Evolutionary conservation across 2,888 invertebrate species (phyloP).

Genomic region (Patella pellucida): DNA sequence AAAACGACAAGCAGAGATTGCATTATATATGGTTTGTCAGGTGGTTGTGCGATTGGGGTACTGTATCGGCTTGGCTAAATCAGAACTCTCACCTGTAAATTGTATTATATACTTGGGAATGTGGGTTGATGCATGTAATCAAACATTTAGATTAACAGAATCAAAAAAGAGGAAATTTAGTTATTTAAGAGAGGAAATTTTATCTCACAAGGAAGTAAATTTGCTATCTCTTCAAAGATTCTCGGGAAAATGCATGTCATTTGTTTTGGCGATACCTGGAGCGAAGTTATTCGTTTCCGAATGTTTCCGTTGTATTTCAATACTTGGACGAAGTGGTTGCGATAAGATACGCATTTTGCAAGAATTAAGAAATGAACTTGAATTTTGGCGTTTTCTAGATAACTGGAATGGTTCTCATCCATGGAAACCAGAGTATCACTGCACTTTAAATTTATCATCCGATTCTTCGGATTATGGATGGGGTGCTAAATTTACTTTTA

Average conservation of each 20-base stretch:
- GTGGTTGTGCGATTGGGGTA: neutral
- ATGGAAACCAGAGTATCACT: neutral
- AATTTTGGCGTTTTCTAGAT: slow-evolving; percentile 1
- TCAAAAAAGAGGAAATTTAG: too few species aligned
- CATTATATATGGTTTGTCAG: neutral
- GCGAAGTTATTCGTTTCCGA: neutral
- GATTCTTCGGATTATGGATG: neutral
- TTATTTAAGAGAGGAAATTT: too few species aligned
- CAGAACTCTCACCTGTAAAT: neutral
- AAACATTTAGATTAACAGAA: neutral
- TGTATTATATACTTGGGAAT: neutral
- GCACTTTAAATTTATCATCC: neutral
- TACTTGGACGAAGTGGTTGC: neutral
- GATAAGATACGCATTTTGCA: neutral
- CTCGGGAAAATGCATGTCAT: neutral
- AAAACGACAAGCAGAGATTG: neutral
- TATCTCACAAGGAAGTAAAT: too few species aligned
- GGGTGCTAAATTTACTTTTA: neutral
- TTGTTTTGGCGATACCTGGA: neutral
- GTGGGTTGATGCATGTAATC: neutral
- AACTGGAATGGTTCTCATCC: neutral
- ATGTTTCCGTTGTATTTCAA: neutral
- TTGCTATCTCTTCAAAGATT: neutral
- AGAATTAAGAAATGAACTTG: neutral
- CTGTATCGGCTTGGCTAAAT: neutral